Conservation (phyloP, 1,140 invertebrate species). For the Anthonomus grandis region DNA sequence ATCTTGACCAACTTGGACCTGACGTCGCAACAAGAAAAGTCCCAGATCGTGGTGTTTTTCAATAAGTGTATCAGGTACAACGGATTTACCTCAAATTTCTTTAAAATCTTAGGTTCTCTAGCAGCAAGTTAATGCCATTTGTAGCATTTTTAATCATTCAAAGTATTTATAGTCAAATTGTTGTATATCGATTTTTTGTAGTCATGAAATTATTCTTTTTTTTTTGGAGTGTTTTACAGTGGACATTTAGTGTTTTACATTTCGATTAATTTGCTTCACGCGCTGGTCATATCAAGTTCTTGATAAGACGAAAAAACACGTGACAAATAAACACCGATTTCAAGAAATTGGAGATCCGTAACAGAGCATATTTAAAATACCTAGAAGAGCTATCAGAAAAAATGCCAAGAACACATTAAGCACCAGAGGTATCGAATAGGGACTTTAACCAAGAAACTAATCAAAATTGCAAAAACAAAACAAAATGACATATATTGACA, state of each 20-base stretch:
- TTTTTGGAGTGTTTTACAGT: no score
- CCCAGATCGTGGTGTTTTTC: conserved; percentile 80
- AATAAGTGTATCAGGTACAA: conserved; percentile 59
- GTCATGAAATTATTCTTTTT: no score
- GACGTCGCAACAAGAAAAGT: conserved; percentile 79
- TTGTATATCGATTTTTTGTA: no score
- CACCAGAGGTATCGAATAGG: conserved; percentile 88
- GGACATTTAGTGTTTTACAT: no score
- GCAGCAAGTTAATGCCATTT: neutral
- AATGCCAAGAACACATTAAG: conserved; percentile 82
- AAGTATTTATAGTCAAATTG: no score
- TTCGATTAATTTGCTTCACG: no score
- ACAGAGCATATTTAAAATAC: conserved; percentile 80
- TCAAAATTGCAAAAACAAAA: conserved; percentile 57
- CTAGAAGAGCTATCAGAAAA: conserved; percentile 85
- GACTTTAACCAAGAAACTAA: conserved; percentile 72
- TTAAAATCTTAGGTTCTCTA: neutral
- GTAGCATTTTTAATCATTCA: neutral
- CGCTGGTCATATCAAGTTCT: no score
- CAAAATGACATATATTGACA: conserved; percentile 62
- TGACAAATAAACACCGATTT: conserved; percentile 73
- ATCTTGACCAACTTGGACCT: conserved; percentile 73
- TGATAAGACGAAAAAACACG: no score
- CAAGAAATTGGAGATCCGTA: conserved; percentile 70
- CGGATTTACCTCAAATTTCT: no score